Base-by-base conservation (phyloP, 2,888 invertebrate genomes). In the Dromius quadrimaculatus region DNA sequence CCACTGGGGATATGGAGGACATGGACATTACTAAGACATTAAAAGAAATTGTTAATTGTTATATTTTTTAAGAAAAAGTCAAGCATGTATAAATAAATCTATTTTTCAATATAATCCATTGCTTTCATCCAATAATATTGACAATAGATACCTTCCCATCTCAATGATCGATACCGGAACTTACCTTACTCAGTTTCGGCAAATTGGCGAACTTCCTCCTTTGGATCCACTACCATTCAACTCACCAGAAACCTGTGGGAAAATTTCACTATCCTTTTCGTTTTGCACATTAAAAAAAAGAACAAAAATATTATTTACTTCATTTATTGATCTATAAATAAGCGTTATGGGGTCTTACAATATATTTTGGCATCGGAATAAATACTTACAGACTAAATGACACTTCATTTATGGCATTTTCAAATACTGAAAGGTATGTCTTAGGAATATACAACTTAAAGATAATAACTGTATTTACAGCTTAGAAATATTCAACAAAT, bases 401-500 rank as follows among this genome's bases (percentile, higher is more conserved):
- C 43, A 54, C 50, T 41, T 41, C 13, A 41, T 15, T 43, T 61
- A 62, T 62, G 62, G 62, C 62, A 22, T 54, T 11, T 28, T 68
- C 13, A 13, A 69, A 69, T 69, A 69, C 69, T 69, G 69, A 61
- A 45, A 9, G 59, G 69, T 61, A 69, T 65, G 34, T 50, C 65
- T 5, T 50, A 9, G 5, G 28, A 22, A 45, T 63, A 22, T 45
- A 41, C 41, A 41, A 22, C 41, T 62, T 54, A 54, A 15, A 36
- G n/a, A 11, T 64, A 64, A 47, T 32, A 22, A 23, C 32, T n/a
- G n/a, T 66, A 68, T 68, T 23, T 68, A 68, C 66, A 69, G 13
- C 69, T 69, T 69, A 69, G 20, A 69, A 69, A 20, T 69, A 69
- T 32, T 69, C 69, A 69, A 69, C 69, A 68, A 66, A 41, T 34